Evolutionary conservation across 2,113 vertebrate species (phyloP), one percentile per base, ranked within the genome.

Genomic region (Tragelaphus strepsiceros): DNA sequence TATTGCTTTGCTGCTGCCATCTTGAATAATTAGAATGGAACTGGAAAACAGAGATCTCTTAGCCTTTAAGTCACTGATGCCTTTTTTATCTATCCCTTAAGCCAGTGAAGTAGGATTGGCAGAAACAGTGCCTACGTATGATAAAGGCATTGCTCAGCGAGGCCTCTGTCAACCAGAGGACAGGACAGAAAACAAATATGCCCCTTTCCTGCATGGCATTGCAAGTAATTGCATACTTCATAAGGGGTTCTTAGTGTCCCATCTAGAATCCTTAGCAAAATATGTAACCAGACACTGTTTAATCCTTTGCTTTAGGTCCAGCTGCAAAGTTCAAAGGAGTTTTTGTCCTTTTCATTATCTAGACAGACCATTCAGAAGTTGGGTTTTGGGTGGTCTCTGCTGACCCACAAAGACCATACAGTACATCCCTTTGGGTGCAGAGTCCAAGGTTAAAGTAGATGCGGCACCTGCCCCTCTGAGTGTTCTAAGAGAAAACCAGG

Each of bases 321-420:
- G 51, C 93, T 87, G 89, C 58, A 39, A 12, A 91, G 92, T 91
- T 97, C 95, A 96, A 53, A 96, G 62, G 61, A 64, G 61, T 13
- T 77, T 90, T 35, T 74, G 74, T 39, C 90, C 56, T 92, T 96
- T 77, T 85, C 67, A 58, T 96, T 88, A 94, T 88, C 87, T 83
- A 26, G 95, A 91, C 61, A 67, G 21, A 11, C 59, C 17, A 22
- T 43, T 77, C 32, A 64, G 93, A 85, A 62, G 62, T 46, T 81
- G 64, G 85, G 35, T 61, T 88, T 49, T 43, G 85, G 84, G 84
- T 85, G 88, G 96, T 58, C 94, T 85, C 62, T 56, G 84, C 39
- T 51, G 58, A 56, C 59, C 62, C 24, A 51, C 6, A 9, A 74
- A 59, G 64, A 90, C 62, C 53, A 0, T 54, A 10, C 1, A 14